A percentile compares a stretch with the other conserved stretches of the same genome.
These are phyloP conservation scores for Agrypnus murinus DNA, from an alignment of 2,888 invertebrate species.

Conservation along the genomic window DNA sequence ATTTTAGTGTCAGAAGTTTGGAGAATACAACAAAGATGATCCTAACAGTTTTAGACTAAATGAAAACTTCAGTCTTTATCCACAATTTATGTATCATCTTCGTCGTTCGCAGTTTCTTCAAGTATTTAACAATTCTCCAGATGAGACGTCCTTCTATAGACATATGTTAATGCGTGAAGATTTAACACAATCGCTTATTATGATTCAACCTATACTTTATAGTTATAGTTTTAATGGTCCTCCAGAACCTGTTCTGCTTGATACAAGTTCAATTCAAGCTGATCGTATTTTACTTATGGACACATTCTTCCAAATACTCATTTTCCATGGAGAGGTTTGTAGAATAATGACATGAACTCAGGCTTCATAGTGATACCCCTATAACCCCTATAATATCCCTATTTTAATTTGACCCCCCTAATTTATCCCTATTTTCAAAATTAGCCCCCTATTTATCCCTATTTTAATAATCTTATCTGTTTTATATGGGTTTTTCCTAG, in stretches of 20 bases:
- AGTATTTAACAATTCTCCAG: constrained; percentile 99
- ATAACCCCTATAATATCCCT: no score
- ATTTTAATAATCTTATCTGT: no score
- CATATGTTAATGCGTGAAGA: constrained; percentile 99
- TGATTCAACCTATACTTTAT: constrained; percentile 99
- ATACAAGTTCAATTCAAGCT: constrained; percentile 97
- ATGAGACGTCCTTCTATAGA: constrained; percentile 99
- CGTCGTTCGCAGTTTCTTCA: constrained; percentile 98
- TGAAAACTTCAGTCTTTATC: constrained; percentile 98
- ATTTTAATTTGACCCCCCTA: no score
- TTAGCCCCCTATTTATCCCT: no score
- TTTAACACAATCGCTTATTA: constrained; percentile 96
- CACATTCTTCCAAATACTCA: constrained; percentile 99
- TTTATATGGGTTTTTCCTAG: no score
- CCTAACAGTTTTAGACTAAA: constrained; percentile 96
- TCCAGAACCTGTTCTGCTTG: constrained; percentile 96
- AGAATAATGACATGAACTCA: no score
- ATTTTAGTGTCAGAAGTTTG: constrained; percentile 97
- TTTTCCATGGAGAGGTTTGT: constrained; percentile 96
- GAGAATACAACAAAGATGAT: constrained; percentile 98
- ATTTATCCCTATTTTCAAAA: constrained; percentile 1
- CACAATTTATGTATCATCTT: constrained; percentile 99
- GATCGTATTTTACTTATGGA: constrained; percentile 99
- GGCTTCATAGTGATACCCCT: no score
- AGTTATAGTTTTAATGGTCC: constrained; percentile 99